Conservation (phyloP, 2,888 invertebrate genomes). For the Rambutsinella grinnellia region DNA sequence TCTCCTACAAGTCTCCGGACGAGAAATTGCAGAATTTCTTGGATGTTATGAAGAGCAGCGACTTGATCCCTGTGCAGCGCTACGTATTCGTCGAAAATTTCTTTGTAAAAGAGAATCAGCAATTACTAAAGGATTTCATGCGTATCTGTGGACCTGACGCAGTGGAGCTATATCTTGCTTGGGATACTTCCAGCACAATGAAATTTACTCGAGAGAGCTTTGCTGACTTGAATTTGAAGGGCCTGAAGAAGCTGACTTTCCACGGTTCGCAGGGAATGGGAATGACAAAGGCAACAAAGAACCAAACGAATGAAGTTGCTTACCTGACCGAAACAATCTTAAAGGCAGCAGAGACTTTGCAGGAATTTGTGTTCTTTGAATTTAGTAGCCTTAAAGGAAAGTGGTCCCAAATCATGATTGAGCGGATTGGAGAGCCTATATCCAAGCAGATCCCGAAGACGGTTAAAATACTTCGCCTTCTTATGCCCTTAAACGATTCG, state of each 20-base stretch:
- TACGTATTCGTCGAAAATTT: slow-evolving; percentile 15
- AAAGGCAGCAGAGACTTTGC: slow-evolving; percentile 6
- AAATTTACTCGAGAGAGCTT: slow-evolving; percentile 24
- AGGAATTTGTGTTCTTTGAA: slow-evolving; percentile 35
- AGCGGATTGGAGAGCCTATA: slow-evolving; percentile 18
- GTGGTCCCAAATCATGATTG: slow-evolving; percentile 10
- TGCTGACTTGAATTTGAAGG: slow-evolving; percentile 13
- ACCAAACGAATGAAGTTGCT: slow-evolving; percentile 6
- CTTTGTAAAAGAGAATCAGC: slow-evolving; percentile 26
- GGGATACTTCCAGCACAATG: slow-evolving; percentile 24
- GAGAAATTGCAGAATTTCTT: slow-evolving; percentile 28
- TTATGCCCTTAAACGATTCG: slow-evolving; percentile 19
- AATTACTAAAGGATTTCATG: slow-evolving; percentile 35
- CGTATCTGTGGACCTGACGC: slow-evolving; percentile 11
- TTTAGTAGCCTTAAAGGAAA: neutral
- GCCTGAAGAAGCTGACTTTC: slow-evolving; percentile 14
- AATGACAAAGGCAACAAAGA: slow-evolving; percentile 14
- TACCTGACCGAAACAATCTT: slow-evolving; percentile 31
- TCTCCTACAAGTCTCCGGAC: neutral
- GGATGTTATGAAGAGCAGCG: slow-evolving; percentile 16
- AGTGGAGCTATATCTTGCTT: slow-evolving; percentile 10
- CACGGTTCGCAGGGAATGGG: no score
- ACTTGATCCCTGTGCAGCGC: slow-evolving; percentile 23
- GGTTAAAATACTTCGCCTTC: slow-evolving; percentile 22
- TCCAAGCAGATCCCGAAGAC: slow-evolving; percentile 11